These are phyloP conservation scores for Neofelis nebulosa DNA, from an alignment of 2,113 vertebrate genomes.

Conservation along the genomic window DNA sequence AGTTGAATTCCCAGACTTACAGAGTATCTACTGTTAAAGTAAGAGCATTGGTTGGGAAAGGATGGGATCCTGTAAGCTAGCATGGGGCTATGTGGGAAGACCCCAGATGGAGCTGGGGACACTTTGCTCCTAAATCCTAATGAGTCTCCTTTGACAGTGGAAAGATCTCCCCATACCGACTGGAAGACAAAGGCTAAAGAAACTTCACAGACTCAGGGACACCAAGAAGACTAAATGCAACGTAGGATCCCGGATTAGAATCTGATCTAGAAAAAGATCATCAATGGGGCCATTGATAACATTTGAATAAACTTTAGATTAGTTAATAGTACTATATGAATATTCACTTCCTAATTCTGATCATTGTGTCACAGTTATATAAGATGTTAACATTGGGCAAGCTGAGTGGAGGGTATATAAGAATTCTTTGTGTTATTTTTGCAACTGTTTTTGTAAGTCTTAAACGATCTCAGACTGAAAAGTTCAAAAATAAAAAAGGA, in stretches of 20 bases:
- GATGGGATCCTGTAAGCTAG: not conserved
- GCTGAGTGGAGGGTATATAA: not conserved
- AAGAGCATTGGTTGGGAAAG: not conserved
- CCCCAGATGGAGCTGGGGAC: not conserved
- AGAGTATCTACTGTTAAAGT: not conserved
- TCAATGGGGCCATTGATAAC: not conserved
- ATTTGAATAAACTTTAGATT: not conserved
- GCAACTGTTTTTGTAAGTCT: not conserved
- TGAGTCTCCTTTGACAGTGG: not conserved
- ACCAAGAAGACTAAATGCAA: not conserved
- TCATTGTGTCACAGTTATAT: too few species aligned
- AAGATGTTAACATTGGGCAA: not conserved
- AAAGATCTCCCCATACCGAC: not conserved
- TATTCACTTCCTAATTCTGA: not conserved
- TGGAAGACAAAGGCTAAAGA: not conserved
- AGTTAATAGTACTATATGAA: not conserved
- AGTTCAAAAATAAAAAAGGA: not conserved
- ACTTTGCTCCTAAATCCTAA: not conserved
- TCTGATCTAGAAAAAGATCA: not conserved
- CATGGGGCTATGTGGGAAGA: not conserved
- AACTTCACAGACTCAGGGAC: not conserved
- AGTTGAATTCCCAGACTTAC: not conserved
- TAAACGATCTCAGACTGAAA: constrained; percentile 36
- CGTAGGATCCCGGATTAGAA: not conserved
- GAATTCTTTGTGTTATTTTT: not conserved